phyloP scores from a whole-genome alignment of 2,797 vertebrate genomes.

The Buceros bicornis region DNA sequence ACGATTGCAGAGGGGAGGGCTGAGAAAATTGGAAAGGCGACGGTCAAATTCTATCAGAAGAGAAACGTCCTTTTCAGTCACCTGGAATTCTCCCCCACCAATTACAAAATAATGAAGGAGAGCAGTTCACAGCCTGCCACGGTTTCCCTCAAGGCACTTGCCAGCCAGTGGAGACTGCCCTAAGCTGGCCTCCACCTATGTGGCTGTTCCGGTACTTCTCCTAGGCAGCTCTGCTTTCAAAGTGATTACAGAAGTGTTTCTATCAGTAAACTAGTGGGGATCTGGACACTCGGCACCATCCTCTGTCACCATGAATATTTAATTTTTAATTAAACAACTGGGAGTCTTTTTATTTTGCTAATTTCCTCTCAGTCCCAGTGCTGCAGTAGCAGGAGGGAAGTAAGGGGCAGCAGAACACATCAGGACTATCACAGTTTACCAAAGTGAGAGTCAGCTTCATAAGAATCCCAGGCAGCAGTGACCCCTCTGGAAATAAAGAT shows the following conservation, averaged over 20 bases:
- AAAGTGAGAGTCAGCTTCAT: not conserved
- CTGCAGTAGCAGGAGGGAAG: not conserved
- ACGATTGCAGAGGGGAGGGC: not conserved
- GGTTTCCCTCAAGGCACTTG: not conserved
- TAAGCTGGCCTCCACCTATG: not conserved
- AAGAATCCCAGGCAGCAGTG: not conserved
- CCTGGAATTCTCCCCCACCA: not conserved
- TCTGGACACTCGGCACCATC: not conserved
- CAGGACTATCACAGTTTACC: not conserved
- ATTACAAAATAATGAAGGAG: not conserved
- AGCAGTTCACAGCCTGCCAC: not conserved
- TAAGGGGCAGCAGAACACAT: not conserved
- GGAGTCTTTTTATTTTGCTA: not conserved
- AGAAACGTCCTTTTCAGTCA: not conserved
- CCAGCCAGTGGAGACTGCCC: not conserved
- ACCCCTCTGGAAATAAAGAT: not conserved
- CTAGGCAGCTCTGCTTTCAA: not conserved
- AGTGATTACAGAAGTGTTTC: not conserved
- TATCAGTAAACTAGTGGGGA: not conserved
- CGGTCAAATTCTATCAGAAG: not conserved
- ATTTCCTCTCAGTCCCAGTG: not conserved
- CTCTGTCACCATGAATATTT: not conserved
- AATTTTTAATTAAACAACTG: slow-evolving; percentile 42
- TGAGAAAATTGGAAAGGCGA: not conserved
- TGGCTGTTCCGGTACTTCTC: not conserved